Evolutionary conservation across 1,140 invertebrate genomes (phyloP), one percentile per base, ranked within the genome.

Genomic region (Calycopis cecrops): DNA sequence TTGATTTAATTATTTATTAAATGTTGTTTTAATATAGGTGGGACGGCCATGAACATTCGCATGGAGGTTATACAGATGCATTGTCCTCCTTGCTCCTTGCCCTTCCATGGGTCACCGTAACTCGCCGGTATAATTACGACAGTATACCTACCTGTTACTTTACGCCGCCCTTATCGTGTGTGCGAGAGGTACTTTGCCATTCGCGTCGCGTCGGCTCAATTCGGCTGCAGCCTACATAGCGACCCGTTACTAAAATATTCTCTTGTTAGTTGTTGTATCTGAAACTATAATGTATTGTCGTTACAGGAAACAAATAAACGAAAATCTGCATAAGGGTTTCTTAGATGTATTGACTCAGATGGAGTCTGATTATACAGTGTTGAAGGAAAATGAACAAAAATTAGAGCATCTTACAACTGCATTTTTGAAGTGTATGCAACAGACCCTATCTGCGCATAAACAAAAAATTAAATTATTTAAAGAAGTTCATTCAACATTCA

Each of bases 341-440:
- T 66, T 69, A 1, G 76, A 79, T 37, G 55, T 76, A 0, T 52
- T 81, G 55, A 59, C 44, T 14, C 61, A 78, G 59, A 60, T 78
- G 21, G 72, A 82, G 54, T 61, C 59, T 48, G 81, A 85, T 60
- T 71, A 77, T 56, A 67, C 66, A 57, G 63, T 56, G 8, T 59
- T 85, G 48, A 81, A 76, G 65, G 74, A 76, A 12, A 84, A 81
- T 71, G 71, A 80, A 60, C 69, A 79, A 52, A 81, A 82, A 53
- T 57, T 82, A 28, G 76, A 82, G 64, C 72, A 82, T 44, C 58
- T 84, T 9, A 73, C 76, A 35, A 63, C 60, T 12, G 67, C 73
- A 11, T 61, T 77, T 49, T 67, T 80, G n/a, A 82, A 84, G 50
- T 84, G 79, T 47, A 73, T 84, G 34, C 69, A 80, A 51, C 77